phyloP scores from a whole-genome alignment of 35 echinoderm and acorn worm genomes.

The Apostichopus parvimensis region DNA sequence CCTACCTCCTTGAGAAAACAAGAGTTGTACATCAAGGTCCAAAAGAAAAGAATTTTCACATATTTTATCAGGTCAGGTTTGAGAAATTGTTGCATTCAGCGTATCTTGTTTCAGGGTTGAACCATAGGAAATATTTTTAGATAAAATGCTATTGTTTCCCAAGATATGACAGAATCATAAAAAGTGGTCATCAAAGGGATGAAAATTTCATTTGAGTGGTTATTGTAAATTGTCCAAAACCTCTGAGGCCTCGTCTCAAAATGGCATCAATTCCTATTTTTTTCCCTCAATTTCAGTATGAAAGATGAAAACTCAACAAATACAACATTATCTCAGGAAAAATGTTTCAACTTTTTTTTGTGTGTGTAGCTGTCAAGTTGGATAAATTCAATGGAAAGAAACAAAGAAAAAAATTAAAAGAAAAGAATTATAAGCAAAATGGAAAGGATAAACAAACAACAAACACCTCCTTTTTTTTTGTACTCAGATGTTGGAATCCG shows the following conservation, averaged over 20 bases:
- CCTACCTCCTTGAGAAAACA: slow-evolving; percentile 89
- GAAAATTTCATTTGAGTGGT: not conserved
- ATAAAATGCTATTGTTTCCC: not conserved
- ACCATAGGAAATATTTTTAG: not conserved
- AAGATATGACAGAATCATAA: not conserved
- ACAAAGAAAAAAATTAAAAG: too few species aligned
- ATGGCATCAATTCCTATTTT: not conserved
- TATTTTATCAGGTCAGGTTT: slow-evolving; percentile 82
- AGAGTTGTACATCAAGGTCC: slow-evolving; percentile 83
- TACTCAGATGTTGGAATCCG: slow-evolving; percentile 22
- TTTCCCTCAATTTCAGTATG: too few species aligned
- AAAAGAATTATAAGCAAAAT: too few species aligned
- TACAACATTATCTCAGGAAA: too few species aligned
- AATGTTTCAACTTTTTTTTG: too few species aligned
- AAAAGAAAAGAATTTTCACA: slow-evolving; percentile 82
- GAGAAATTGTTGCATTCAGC: not conserved
- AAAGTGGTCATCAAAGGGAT: slow-evolving; percentile 13
- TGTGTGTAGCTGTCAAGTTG: too few species aligned
- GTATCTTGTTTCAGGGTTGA: not conserved
- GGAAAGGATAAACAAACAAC: too few species aligned
- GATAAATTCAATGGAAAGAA: too few species aligned
- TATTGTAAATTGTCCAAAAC: too few species aligned
- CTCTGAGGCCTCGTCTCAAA: too few species aligned
- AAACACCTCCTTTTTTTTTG: not conserved
- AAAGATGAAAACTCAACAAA: too few species aligned